Conservation (phyloP, 2,888 invertebrate genomes). For the Odontothrips loti region DNA sequence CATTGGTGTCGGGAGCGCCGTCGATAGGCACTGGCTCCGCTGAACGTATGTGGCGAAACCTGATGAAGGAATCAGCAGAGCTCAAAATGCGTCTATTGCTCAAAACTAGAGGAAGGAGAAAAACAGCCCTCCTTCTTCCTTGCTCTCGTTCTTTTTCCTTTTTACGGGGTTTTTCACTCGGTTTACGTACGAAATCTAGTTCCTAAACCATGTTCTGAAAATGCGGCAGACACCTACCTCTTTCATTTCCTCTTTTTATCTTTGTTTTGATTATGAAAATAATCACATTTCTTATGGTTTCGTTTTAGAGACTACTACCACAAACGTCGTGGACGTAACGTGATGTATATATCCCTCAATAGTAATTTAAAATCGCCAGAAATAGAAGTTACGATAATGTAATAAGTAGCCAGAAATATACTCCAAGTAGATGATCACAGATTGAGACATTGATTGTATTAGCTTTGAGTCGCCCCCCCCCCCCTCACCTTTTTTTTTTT, state of each 20-base stretch:
- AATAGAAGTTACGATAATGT: too few relatives aligned
- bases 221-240: conserved; percentile 3
- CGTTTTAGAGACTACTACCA: conserved; percentile 16
- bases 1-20: neutral
- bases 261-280: neutral
- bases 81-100: neutral
- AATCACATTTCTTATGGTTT: conserved; percentile 12
- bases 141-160: neutral
- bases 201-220: neutral
- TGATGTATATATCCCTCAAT: neutral
- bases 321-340: neutral
- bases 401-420: neutral
- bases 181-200: neutral
- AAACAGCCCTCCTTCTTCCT: neutral
- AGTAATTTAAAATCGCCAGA: neutral
- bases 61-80: neutral
- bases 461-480: neutral
- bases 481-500: too few relatives aligned
- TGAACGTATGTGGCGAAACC: neutral
- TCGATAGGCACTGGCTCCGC: neutral
- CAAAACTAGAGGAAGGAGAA: neutral
- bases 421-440: neutral
- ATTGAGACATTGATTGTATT: neutral
- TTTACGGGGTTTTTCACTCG: neutral
- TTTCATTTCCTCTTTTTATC: neutral